A percentile compares a stretch with the other conserved stretches of the same genome.
Evolutionary conservation across 2,113 vertebrate genomes (phyloP).

Genomic region (Cebus imitator): DNA sequence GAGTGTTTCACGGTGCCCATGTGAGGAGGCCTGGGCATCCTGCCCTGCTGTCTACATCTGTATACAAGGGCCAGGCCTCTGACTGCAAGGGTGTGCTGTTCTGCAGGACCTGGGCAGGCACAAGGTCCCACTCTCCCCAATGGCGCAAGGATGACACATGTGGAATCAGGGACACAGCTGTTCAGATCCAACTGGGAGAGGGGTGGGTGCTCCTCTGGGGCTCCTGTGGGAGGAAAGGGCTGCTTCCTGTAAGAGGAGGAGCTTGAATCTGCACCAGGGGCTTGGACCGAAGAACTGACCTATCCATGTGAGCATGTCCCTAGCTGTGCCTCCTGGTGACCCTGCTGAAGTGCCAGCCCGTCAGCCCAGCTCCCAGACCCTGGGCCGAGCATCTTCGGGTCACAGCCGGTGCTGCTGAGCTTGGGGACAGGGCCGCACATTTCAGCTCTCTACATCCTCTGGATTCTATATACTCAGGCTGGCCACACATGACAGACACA

Average conservation of each 20-base stretch:
- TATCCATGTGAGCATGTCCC: not conserved
- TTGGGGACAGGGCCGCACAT: rapidly evolving
- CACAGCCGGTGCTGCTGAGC: not conserved
- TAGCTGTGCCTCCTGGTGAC: not conserved
- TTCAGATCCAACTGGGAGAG: not conserved
- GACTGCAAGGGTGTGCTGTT: not conserved
- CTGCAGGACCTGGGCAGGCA: not conserved
- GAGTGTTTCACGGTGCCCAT: rapidly evolving
- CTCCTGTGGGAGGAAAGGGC: not conserved
- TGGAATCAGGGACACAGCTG: not conserved
- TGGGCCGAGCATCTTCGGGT: rapidly evolving
- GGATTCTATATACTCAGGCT: not conserved
- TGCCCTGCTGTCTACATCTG: too few species aligned
- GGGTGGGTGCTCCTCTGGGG: not conserved
- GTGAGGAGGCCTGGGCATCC: rapidly evolving
- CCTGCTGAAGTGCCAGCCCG: not conserved
- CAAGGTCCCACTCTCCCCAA: rapidly evolving
- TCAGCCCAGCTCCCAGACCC: not conserved
- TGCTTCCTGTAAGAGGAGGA: too few species aligned
- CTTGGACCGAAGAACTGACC: not conserved
- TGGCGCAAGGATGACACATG: rapidly evolving
- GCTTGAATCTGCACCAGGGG: not conserved
- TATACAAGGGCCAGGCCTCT: too few species aligned
- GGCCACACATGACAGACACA: not conserved
- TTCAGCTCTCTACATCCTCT: rapidly evolving